Base-by-base conservation (phyloP, 2,797 vertebrate species). In the Sebastes vulpes region DNA sequence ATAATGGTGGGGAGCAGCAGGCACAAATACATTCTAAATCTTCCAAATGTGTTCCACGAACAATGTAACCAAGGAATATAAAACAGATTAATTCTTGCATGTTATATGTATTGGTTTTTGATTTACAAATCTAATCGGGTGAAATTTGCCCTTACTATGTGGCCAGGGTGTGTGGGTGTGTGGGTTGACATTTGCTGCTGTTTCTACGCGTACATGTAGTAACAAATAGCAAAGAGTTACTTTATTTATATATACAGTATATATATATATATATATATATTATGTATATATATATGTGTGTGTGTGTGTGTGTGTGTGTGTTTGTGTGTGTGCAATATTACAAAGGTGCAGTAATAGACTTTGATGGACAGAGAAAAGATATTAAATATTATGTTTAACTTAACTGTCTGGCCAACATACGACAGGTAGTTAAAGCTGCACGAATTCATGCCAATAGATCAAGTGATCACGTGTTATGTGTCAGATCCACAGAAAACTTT, bases 11-110 rank as follows among this genome's bases (percentile, higher is more conserved):
- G 96, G 91, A 98, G 96, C 97, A 98, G 98, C 97, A 97, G 98
- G 97, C 96, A 95, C 97, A 98, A 98, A 99, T 98, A 97, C 97
- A 95, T 97, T 98, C 97, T 98, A 98, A 99, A 99, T 98, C 98
- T 98, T 97, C 97, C 97, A 96, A 98, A 98, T 97, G 97, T 97
- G 96, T 95, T 96, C 95, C 96, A 95, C 93, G 94, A 97, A 95
- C 98, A 98, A 98, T 98, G 97, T 98, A 99, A 98, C 98, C 97
- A 97, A 97, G 97, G 97, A 97, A 99, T 98, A 98, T 97, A 97
- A 97, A 98, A 98, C 96, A 97, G 97, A 98, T 99, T 97, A 98
- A 98, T 98, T 98, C 95, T 96, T 97, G 95, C 95, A 97, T 97
- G 97, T 98, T 97, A 97, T 97, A 97, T 98, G 97, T 97, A 97